Base-by-base conservation (phyloP, 2,797 vertebrate genomes). In the Pampus argenteus region DNA sequence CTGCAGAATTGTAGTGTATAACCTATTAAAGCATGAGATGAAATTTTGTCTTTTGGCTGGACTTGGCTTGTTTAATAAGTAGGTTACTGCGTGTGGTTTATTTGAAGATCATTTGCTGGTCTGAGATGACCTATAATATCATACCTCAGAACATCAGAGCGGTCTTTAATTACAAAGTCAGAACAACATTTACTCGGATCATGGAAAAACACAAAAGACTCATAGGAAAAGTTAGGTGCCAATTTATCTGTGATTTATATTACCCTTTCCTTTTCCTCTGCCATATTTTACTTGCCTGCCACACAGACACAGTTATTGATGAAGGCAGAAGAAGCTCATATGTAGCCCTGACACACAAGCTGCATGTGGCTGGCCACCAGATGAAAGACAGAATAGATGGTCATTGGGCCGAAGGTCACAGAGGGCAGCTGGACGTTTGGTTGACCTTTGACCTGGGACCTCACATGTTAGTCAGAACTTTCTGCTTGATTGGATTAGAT, bases 51-150 rank as follows among this genome's bases (percentile, higher is more conserved):
- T 86, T 91, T 89, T 81, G 69, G 72, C 83, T 88, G 71, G 57
- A 56, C 66, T 88, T 73, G 75, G 82, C 66, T 36, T 59, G 45
- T 89, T 90, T 92, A 94, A 92, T 93, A 90, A 91, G 58, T 73
- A 79, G 87, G 79, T 89, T 82, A 81, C 76, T 77, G 69, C 73
- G 71, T 83, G 88, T 83, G 92, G 91, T 79, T 78, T 89, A 78
- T 92, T 92, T 93, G 90, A 94, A 92, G 93, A 88, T 91, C 49
- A 85, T 87, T 89, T 88, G 66, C 67, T 68, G 79, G 84, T 80
- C 71, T 81, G 65, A 56, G 78, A 86, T 76, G 73, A 75, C 80
- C 85, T 78, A 36, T 91, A 90, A 93, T 90, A 85, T 71, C 71
- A 65, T 83, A 89, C 85, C 79, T 79, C 83, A 64, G 62, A 78